phyloP scores from a whole-genome alignment of 1,140 invertebrate genomes.

The Drosophila carrolli region DNA sequence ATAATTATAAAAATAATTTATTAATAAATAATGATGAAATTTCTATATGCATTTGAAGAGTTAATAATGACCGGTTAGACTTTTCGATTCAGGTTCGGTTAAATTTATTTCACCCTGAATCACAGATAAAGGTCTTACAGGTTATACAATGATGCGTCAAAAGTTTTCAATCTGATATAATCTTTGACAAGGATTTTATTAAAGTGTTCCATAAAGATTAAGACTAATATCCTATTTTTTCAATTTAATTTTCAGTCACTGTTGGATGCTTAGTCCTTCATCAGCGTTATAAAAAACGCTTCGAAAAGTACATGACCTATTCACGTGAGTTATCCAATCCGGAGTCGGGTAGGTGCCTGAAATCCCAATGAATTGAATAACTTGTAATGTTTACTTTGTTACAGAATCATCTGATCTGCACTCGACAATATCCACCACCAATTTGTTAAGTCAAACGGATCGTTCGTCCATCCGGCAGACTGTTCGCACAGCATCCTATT shows the following conservation, averaged over 20 bases:
- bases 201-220: conserved; percentile 34
- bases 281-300: conserved; percentile 88
- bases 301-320: conserved; percentile 85
- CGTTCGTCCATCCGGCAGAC: conserved; percentile 60
- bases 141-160: conserved; percentile 80
- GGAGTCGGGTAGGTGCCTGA: conserved; percentile 68
- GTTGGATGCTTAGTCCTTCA: conserved; percentile 90
- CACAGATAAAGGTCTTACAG: conserved; percentile 21
- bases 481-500: conserved; percentile 72
- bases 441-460: conserved; percentile 66
- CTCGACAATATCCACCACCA: conserved; percentile 79
- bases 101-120: background rate
- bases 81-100: background rate
- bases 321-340: conserved; percentile 80
- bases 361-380: background rate
- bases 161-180: conserved; percentile 82
- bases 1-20: background rate
- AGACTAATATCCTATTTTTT: conserved; percentile 8
- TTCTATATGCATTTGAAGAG: conserved; percentile 46
- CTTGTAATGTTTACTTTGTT: background rate
- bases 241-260: conserved; percentile 86
- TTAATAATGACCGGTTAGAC: conserved; percentile 25
- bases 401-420: conserved; percentile 64
- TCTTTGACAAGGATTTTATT: background rate
- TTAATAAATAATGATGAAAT: conserved; percentile 32